Evolutionary conservation across 1,140 invertebrate genomes (phyloP).

Genomic region (Aleiodes sp.): DNA sequence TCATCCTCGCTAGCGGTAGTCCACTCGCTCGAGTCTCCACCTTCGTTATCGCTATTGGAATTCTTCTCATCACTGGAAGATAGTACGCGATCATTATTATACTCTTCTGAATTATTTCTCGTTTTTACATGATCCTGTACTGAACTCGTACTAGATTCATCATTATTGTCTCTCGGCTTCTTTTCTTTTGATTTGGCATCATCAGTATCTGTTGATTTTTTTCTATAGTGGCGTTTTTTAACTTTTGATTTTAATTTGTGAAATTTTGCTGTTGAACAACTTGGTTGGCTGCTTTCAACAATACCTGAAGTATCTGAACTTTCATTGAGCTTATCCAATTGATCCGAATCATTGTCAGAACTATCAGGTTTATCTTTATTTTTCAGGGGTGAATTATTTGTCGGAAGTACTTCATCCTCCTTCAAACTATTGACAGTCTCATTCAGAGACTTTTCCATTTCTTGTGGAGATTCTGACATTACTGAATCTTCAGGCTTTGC

Average conservation of each 20-base stretch:
- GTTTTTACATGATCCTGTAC: background rate
- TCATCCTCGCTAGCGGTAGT: conserved; percentile 54
- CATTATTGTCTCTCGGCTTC: conserved; percentile 9
- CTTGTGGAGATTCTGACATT: background rate
- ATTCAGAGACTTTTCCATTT: background rate
- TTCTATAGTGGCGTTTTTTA: conserved; percentile 24
- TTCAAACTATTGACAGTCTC: background rate
- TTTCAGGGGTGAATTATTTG: background rate
- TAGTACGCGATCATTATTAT: background rate
- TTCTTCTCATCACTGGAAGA: background rate
- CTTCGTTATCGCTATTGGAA: conserved; percentile 2
- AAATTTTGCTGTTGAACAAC: background rate
- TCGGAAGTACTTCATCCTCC: background rate
- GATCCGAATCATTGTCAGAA: background rate
- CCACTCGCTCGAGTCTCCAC: conserved; percentile 51
- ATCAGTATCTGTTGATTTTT: conserved; percentile 13
- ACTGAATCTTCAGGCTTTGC: background rate
- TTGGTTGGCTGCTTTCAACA: background rate
- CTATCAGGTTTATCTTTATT: background rate
- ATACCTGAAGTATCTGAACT: background rate
- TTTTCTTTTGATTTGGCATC: background rate
- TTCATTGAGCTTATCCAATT: background rate
- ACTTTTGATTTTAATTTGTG: conserved; percentile 18
- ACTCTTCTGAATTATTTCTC: background rate
- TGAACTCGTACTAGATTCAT: background rate